Percentiles rank a stretch among this genome's conserved stretches.
phyloP scores from a whole-genome alignment of 2,113 vertebrate species.

The Cheirogaleus medius region DNA sequence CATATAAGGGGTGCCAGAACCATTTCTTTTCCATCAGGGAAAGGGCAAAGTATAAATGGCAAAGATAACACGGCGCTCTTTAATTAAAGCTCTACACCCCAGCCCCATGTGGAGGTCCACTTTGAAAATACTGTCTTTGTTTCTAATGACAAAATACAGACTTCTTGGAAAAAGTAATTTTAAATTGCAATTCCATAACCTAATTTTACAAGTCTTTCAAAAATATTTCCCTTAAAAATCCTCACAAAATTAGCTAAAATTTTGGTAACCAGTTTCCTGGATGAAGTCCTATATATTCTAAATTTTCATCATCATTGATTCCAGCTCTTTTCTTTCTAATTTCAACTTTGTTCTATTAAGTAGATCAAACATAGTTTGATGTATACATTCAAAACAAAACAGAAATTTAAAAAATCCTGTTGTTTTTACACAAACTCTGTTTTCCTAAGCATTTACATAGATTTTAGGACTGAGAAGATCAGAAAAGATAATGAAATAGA shows the following conservation, averaged over 20 bases:
- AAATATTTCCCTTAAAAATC: not conserved
- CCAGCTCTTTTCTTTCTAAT: not conserved
- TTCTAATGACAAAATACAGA: constrained; percentile 29
- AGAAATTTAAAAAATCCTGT: not conserved
- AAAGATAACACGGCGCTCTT: not conserved
- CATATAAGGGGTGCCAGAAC: not conserved
- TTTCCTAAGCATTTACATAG: not conserved
- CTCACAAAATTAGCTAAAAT: not conserved
- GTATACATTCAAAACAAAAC: not conserved
- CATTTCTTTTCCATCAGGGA: not conserved
- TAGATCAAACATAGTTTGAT: not conserved
- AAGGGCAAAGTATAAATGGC: not conserved
- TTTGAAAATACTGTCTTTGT: not conserved
- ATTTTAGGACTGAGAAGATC: not conserved
- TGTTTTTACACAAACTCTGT: constrained; percentile 24
- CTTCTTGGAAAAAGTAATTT: not conserved
- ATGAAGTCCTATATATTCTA: not conserved
- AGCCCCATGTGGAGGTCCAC: not conserved
- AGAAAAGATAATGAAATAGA: not conserved
- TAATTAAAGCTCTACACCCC: not conserved
- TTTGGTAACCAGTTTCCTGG: not conserved
- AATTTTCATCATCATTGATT: constrained; percentile 6
- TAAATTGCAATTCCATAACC: not conserved
- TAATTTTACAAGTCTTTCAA: constrained; percentile 15
- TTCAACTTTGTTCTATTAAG: not conserved